Evolutionary conservation across 2,888 invertebrate species (phyloP), one percentile per base, ranked within the genome.

Genomic region (Cataglyphis cursor): DNA sequence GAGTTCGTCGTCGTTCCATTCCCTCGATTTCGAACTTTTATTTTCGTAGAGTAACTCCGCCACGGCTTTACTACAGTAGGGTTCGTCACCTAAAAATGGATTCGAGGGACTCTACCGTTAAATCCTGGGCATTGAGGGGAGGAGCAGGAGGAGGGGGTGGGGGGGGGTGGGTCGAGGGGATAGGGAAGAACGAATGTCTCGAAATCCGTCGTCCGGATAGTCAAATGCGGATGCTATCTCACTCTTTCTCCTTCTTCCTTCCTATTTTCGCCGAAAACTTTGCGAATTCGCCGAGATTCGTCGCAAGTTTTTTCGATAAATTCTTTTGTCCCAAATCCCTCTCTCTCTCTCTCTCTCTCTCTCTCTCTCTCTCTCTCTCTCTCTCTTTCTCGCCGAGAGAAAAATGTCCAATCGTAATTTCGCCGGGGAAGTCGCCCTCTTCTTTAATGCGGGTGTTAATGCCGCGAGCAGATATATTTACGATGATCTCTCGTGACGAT

Each of bases 51-150:
- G 41, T 78, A 72, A 44, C 59, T 78, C 21, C 44, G 28, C 31
- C 31, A 57, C 74, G n/a, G 74, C 41, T 31, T 31, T 73, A 72
- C 57, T 35, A 59, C 3, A 41, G 66, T 48, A 70, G 44, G 72
- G 65, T 48, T 61, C 72, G 81, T 81, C 81, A 66, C 62, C 81
- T 81, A 83, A 72, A 83, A 83, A 83, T 83, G 66, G 65, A 83
- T 57, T 59, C 78, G 54, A 64, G 80, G 44, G 61, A 44, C 35
- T 59, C 15, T 59, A 31, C 41, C 61, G 68, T 82, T 80, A 82
- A 82, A 62, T 83, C 72, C 8, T 57, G 24, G 12, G 35, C 64
- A 62, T 3, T 31, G 31, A 31, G 3, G 31, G 31, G 4, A 3
- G 31, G 31, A 5, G 31, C 4, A 2, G 31, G 31, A 4, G 31